Base-by-base conservation (phyloP, 1,140 invertebrate species). In the Trissolcus basalis region DNA sequence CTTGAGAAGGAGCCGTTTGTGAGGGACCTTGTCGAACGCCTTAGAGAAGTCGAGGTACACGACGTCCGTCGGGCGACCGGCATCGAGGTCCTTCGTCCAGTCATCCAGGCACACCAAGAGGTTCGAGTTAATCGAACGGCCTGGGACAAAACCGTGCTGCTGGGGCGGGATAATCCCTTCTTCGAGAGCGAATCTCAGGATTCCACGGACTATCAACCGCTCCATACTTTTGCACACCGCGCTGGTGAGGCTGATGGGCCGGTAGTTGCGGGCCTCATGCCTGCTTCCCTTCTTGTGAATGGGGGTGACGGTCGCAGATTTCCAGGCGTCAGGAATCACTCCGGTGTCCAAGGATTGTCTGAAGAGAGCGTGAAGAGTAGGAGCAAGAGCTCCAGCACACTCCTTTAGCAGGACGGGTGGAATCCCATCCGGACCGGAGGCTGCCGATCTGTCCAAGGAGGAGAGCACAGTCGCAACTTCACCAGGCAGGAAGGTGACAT, bases 101-200 rank as follows among this genome's bases (percentile, higher is more conserved):
- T 45, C n/a, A n/a, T 56, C 36, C 4, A 41, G 51, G 14, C 9
- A 45, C 6, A 16, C 4, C 9, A 56, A 15, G 0, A 56, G 19
- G n/a, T 56, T 56, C 0, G 53, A 19, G 16, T n/a, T 13, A 7
- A 32, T 56, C 7, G 53, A 56, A 19, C 41, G 9, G 9, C 41
- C n/a, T 10, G 39, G n/a, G 5, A 56, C 13, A 13, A 56, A 56
- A 6, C 53, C 53, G 12, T 56, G 53, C 32, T 56, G 41, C 27
- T 56, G 53, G 9, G 1, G 15, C 4, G 53, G 51, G 16, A 54
- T 54, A 3, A 54, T 9, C 4, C 7, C 15, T 13, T 33, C 4
- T 3, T 4, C 9, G 16, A 32, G 0, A 9, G 41, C 0, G 4
- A 32, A 45, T 0, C 7, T 11, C 4, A 27, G 39, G 2, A 56